A percentile compares a stretch with the other conserved stretches of the same genome.
Evolutionary conservation across 2,888 invertebrate species (phyloP).

Genomic region (Bellardia pandia): DNA sequence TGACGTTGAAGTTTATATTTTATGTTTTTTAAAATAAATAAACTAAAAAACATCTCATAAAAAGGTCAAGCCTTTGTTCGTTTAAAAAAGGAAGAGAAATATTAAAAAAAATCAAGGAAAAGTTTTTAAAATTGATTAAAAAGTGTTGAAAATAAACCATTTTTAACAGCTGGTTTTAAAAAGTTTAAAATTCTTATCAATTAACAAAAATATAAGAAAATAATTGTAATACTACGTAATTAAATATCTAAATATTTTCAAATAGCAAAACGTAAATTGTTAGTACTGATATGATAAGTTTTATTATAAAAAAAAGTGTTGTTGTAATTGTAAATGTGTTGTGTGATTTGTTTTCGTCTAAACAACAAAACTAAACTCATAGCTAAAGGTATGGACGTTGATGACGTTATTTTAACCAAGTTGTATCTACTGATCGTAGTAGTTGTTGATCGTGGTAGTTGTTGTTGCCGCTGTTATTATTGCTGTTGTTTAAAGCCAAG

Average conservation of each 20-base stretch:
- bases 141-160: background rate
- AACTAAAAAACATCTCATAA: background rate
- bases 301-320: slow-evolving; percentile 16
- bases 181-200: slow-evolving; percentile 26
- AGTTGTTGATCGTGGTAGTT: slow-evolving; percentile 7
- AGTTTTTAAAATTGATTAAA: background rate
- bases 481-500: slow-evolving; percentile 55
- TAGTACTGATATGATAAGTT: slow-evolving; percentile 39
- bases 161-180: slow-evolving; percentile 21
- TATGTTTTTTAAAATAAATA: slow-evolving; percentile 25
- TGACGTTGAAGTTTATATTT: slow-evolving; percentile 57
- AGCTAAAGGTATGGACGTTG: slow-evolving; percentile 5
- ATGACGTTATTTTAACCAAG: slow-evolving; percentile 65
- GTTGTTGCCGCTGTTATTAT: background rate
- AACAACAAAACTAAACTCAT: slow-evolving; percentile 30
- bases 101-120: background rate
- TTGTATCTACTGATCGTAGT: slow-evolving; percentile 39
- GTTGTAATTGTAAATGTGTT: slow-evolving; percentile 23
- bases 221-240: background rate
- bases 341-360: slow-evolving; percentile 29
- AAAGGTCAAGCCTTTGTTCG: slow-evolving; percentile 45
- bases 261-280: slow-evolving; percentile 3
- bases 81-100: background rate
- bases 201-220: background rate
- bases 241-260: background rate